Base-by-base conservation (phyloP, 1,140 invertebrate species). In the Galleria mellonella region DNA sequence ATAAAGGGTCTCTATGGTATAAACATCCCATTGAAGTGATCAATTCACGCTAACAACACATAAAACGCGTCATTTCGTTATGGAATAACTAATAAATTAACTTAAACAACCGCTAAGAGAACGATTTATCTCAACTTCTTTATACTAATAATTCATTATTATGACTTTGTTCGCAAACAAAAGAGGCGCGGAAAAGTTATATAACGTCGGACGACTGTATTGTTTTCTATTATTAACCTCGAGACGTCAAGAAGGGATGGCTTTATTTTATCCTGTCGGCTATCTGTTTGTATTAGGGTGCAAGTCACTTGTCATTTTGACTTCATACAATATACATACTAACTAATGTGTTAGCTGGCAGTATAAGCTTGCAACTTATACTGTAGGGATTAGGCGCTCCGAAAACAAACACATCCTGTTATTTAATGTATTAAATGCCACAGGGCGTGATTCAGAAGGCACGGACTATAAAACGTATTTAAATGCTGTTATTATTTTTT, bases 21-120 rank as follows among this genome's bases (percentile, higher is more conserved):
- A 37, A 37, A 37, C n/a, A 37, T 23, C 17, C 17, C 17, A 6
- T 6, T 3, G 17, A 23, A 23, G 17, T 23, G 17, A 58, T 68
- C 62, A 65, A 65, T 41, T 49, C 39, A 48, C 48, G 41, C 38
- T 43, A 53, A 50, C 47, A 47, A 15, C 43, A 43, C 57, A 68
- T 64, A 66, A 73, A 69, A 68, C 57, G 54, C 59, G 64, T 57
- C 60, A 66, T 61, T 61, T 55, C 43, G 49, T 43, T 47, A 40
- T 47, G 43, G 67, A 76, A 71, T 23, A 73, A 79, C 71, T 75
- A 66, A 75, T 76, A 76, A 72, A 74, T 74, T 69, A 55, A 55
- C 33, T 62, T 47, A 58, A 68, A 59, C 54, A 68, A 53, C 47
- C 50, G 61, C 62, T 66, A 62, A 47, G 60, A 62, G 49, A 23